phyloP scores from a whole-genome alignment of 2,113 vertebrate species.

The Nyctibius bracteatus region DNA sequence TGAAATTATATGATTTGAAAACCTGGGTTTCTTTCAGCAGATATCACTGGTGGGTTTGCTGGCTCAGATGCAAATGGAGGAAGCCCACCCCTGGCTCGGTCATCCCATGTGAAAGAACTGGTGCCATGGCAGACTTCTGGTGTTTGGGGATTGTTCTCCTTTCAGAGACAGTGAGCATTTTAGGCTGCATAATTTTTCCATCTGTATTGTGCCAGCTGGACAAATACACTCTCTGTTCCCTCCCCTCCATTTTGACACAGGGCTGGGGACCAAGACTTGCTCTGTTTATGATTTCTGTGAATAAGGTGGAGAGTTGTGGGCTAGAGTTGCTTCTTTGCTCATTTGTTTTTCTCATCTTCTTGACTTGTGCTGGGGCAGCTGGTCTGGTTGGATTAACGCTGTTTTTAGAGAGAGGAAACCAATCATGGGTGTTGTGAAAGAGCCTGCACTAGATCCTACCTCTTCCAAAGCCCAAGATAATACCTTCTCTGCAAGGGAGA shows the following conservation, averaged over 20 bases:
- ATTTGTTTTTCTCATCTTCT: not conserved
- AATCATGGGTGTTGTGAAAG: not conserved
- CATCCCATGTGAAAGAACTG: not conserved
- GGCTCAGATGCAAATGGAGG: accelerated
- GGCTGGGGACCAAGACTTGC: not conserved
- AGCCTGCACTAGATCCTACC: not conserved
- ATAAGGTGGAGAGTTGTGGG: not conserved
- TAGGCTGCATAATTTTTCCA: not conserved
- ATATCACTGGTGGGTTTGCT: not conserved
- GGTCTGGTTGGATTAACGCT: not conserved
- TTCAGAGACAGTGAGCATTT: not conserved
- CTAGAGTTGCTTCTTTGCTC: not conserved
- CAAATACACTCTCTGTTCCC: not conserved
- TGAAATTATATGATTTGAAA: not conserved
- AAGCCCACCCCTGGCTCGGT: not conserved
- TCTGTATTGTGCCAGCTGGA: not conserved
- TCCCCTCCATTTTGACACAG: not conserved
- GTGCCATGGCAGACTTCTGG: not conserved
- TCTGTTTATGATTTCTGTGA: not conserved
- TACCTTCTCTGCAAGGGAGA: not conserved
- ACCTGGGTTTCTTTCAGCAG: not conserved
- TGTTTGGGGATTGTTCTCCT: not conserved
- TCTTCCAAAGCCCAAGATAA: not conserved
- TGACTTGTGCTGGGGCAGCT: not conserved
- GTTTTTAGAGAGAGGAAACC: not conserved